Evolutionary conservation across 2,797 vertebrate genomes (phyloP).

Genomic region (Argentina silus): DNA sequence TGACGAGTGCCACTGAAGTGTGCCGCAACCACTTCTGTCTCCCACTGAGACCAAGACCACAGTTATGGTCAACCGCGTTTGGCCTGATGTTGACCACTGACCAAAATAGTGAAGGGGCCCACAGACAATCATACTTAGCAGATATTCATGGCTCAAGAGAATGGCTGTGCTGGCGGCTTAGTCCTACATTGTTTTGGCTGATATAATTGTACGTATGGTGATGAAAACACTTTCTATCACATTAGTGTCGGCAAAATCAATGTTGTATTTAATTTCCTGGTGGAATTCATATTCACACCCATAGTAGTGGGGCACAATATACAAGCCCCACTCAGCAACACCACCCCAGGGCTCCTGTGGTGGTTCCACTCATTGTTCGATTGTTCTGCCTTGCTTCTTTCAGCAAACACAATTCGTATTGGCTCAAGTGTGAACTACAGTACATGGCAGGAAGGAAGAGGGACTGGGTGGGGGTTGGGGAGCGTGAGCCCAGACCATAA

Average conservation of each 20-base stretch:
- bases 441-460: conserved; percentile 81
- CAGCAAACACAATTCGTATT: conserved; percentile 60
- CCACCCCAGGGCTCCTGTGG: conserved; percentile 45
- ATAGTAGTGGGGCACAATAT: background rate
- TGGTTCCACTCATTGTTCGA: conserved; percentile 68
- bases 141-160: background rate
- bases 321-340: conserved; percentile 4
- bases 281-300: conserved; percentile 2
- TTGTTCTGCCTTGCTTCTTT: conserved; percentile 71
- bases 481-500: conserved; percentile 75
- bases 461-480: conserved; percentile 73
- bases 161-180: background rate
- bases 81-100: conserved; percentile 20
- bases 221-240: background rate
- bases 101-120: background rate
- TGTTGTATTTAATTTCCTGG: background rate
- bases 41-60: background rate
- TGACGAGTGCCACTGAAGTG: conserved; percentile 24
- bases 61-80: conserved; percentile 48
- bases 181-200: background rate
- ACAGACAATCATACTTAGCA: background rate
- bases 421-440: conserved; percentile 78
- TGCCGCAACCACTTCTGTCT: conserved; percentile 1
- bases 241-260: background rate
- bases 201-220: conserved; percentile 5